These are phyloP conservation scores for Drosophila bifasciata DNA, from an alignment of 1,140 invertebrate genomes.

Conservation along the genomic window DNA sequence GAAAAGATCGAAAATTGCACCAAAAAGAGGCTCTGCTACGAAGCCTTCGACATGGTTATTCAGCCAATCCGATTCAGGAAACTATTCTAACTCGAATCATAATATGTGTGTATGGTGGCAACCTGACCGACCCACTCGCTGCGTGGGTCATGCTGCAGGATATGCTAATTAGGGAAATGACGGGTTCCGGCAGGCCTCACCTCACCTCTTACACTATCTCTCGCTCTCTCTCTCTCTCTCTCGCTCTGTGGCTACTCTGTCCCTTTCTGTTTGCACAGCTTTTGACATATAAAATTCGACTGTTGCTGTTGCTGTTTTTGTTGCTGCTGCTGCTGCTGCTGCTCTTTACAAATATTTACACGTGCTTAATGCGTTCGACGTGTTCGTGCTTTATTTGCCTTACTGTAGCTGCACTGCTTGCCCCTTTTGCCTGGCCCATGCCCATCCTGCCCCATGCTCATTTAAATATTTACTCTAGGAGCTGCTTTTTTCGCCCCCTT, in stretches of 20 bases:
- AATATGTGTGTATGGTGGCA: neutral
- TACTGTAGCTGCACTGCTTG: constrained; percentile 41
- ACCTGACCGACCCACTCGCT: neutral
- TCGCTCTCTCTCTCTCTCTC: neutral
- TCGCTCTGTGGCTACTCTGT: neutral
- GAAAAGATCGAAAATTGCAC: too few relatives aligned
- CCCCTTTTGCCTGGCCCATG: neutral
- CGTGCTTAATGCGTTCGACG: constrained; percentile 80
- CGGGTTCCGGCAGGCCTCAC: neutral
- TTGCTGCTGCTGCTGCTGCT: constrained; percentile 23
- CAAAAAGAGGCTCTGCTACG: too few relatives aligned
- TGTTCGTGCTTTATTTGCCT: constrained; percentile 65
- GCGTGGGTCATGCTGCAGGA: constrained; percentile 8
- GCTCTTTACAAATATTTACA: constrained; percentile 72
- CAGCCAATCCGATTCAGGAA: too few relatives aligned
- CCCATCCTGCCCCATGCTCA: constrained; percentile 49
- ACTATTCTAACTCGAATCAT: neutral
- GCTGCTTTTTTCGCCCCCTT: constrained; percentile 11
- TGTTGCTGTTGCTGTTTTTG: neutral
- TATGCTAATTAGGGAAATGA: constrained; percentile 38
- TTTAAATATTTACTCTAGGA: constrained; percentile 74
- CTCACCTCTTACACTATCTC: too few relatives aligned
- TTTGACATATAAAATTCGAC: constrained; percentile 60
- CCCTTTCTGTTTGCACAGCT: constrained; percentile 52
- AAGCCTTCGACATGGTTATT: too few relatives aligned